These are phyloP conservation scores for Melipona quadrifasciata DNA, from an alignment of 1,140 invertebrate genomes.

Conservation along the genomic window DNA sequence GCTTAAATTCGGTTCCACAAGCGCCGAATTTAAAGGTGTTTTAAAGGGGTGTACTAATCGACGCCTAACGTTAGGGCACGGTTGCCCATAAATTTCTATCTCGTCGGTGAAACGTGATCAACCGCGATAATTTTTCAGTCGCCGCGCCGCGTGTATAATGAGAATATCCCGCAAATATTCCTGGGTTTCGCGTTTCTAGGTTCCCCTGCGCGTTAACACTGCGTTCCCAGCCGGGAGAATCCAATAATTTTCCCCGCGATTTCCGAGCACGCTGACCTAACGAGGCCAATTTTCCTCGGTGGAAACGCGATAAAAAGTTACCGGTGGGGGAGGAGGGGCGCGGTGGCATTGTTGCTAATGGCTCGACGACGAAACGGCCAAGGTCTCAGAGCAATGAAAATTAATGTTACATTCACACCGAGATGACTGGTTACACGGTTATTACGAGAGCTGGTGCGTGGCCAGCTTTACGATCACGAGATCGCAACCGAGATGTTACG, in stretches of 20 bases:
- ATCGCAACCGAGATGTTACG: background rate
- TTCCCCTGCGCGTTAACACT: background rate
- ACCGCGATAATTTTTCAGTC: conserved; percentile 3
- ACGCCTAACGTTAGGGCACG: too few species aligned
- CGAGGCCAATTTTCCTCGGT: conserved; percentile 3
- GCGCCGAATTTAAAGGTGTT: conserved; percentile 59
- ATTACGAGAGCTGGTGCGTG: conserved; percentile 37
- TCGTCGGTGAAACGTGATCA: background rate
- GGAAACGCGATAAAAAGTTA: conserved; percentile 27
- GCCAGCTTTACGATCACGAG: conserved; percentile 51
- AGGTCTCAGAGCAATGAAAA: conserved; percentile 62
- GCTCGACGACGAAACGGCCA: conserved; percentile 37
- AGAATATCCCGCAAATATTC: background rate
- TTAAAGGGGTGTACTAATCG: conserved; percentile 51
- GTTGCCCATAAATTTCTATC: conserved; percentile 11
- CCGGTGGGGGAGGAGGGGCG: background rate
- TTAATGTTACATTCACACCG: conserved; percentile 57
- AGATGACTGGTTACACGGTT: conserved; percentile 42
- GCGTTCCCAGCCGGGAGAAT: background rate
- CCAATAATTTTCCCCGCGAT: background rate
- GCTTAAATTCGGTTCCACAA: conserved; percentile 33
- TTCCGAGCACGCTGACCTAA: background rate
- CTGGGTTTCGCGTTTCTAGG: too few species aligned
- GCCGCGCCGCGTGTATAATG: background rate
- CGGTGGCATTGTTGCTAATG: conserved; percentile 46